Base-by-base conservation (phyloP, 2,797 vertebrate genomes). In the Mustela erminea region DNA sequence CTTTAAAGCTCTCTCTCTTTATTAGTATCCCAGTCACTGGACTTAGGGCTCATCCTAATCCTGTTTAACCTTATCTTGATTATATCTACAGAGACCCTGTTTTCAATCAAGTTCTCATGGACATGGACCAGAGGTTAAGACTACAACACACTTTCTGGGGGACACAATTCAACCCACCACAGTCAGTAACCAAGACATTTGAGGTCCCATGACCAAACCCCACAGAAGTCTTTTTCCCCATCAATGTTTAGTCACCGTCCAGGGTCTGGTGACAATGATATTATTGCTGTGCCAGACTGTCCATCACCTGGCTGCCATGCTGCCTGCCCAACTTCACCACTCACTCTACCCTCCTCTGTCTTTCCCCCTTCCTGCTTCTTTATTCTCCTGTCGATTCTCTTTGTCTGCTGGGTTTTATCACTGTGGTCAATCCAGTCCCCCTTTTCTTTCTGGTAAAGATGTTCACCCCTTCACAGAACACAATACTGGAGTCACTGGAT, bases 231-330 rank as follows among this genome's bases (percentile, higher is more conserved):
- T 9, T 35, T 29, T 35, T 13, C 43, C 35, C 32, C 29, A 5
- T 35, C 20, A 1, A 18, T 25, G 74, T 12, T 21, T 0, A 0
- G 23, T 38, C 12, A 3, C 64, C 2, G 4, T n/a, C 29, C 43
- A 2, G n/a, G 62, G 21, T 43, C 74, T 35, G 41, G 52, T n/a
- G 35, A 27, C 20, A 49, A n/a, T 15, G 2, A 14, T 12, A 14
- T 62, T 18, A 2, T 17, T 52, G n/a, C 15, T 3, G 54, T 43
- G 62, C n/a, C 23, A 21, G 20, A 5, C 7, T 23, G 54, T 46
- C 20, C 9, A 21, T 12, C 18, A 9, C 2, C 1, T 0, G 0
- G 29, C 13, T 13, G 8, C 7, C 10, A n/a, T 6, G 10, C 9
- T 20, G 14, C 84, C 35, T 49, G 27, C 3, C 10, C 1, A 5